Evolutionary conservation across 2,113 vertebrate species (phyloP), one percentile per base, ranked within the genome.

Genomic region (Redunca redunca): DNA sequence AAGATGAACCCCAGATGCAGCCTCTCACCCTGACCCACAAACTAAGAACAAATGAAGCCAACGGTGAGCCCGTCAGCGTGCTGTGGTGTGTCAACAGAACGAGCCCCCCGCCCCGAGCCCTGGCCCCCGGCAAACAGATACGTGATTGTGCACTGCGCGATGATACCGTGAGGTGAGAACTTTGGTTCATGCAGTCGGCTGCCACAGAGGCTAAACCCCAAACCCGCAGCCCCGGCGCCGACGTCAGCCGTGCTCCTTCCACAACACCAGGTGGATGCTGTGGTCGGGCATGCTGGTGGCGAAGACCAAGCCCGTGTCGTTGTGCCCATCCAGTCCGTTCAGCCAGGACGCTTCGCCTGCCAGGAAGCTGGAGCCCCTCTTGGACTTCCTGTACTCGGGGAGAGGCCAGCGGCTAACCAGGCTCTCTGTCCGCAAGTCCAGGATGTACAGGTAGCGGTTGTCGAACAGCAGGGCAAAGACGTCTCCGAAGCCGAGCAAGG

Each of bases 261-360:
- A 99, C 98, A 99, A 99, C 58, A 99, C 99, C 99, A 99, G 98
- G 98, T 99, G 99, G 99, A 99, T 99, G 99, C 99, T 99, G 98
- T 99, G 99, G 98, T 99, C 99, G 0, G 99, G 99, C 99, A 99
- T 99, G 98, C 99, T 99, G 97, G 99, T 99, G 96, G 99, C 99
- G 96, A 99, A 99, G 98, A 99, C 99, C 98, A 99, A 99, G 96
- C 99, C 99, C 0, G 99, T 98, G 98, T 99, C 99, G 91, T 99
- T 99, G 97, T 98, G 99, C 50, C 99, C 99, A 7, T 99, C 99
- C 98, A 99, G 99, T 97, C 99, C 99, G 0, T 99, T 99, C 67
- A 99, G 99, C 99, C 99, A 99, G 84, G 99, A 99, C 0, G 99
- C 99, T 97, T 99, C 99, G 5, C 99, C 99, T 6, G 99, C 99